These are phyloP conservation scores for Pagetopsis macropterus DNA, from an alignment of 2,797 vertebrate genomes.

Conservation along the genomic window DNA sequence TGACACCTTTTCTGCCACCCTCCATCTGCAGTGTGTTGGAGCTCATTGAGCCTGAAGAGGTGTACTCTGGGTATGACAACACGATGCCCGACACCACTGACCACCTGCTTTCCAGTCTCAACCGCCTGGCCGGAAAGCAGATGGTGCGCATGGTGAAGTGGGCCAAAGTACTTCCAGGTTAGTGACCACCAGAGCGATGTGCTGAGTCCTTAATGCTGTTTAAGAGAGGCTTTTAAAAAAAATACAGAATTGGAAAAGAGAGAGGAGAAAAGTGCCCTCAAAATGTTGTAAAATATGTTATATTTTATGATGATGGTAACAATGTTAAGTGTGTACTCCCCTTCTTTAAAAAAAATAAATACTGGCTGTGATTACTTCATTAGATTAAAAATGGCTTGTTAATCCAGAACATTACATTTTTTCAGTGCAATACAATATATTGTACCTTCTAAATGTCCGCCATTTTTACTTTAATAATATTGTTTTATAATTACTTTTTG, in stretches of 20 bases:
- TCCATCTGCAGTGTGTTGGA: slow-evolving; percentile 92
- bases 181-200: slow-evolving; percentile 49
- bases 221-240: slow-evolving; percentile 5
- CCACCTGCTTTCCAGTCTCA: slow-evolving; percentile 95
- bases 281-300: not conserved
- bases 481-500: not conserved
- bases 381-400: not conserved
- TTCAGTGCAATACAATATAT: not conserved
- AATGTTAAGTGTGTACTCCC: not conserved
- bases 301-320: not conserved
- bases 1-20: slow-evolving; percentile 87
- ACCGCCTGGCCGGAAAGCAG: slow-evolving; percentile 97
- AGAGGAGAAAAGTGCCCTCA: not conserved
- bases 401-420: not conserved
- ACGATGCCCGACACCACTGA: slow-evolving; percentile 93
- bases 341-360: slow-evolving; percentile 6
- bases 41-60: slow-evolving; percentile 94
- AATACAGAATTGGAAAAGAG: not conserved
- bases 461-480: not conserved
- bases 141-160: slow-evolving; percentile 99
- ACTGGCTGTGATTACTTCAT: not conserved
- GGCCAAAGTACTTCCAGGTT: slow-evolving; percentile 99
- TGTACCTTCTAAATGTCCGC: not conserved
- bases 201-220: slow-evolving; percentile 37
- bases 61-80: slow-evolving; percentile 94